phyloP scores from a whole-genome alignment of 2,797 vertebrate species.

The Oreonectes daqikongensis region DNA sequence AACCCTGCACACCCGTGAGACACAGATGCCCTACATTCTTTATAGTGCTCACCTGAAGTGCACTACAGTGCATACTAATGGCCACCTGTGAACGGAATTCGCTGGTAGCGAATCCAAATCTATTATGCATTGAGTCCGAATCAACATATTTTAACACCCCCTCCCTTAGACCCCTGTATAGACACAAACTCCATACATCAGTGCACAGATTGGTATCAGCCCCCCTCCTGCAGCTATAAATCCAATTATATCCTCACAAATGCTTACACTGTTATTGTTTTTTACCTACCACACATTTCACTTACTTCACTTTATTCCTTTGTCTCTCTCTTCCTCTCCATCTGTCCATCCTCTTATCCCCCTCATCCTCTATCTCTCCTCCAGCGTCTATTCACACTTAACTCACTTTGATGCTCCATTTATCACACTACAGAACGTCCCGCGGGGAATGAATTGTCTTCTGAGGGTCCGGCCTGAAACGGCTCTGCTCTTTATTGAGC shows the following conservation, averaged over 20 bases:
- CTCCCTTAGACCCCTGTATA: neutral
- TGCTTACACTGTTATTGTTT: constrained; percentile 31
- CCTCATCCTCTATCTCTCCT: constrained; percentile 34
- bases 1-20: no score
- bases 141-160: neutral
- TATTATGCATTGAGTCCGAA: neutral
- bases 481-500: constrained; percentile 1
- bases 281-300: constrained; percentile 14
- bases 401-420: constrained; percentile 56
- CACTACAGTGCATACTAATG: neutral
- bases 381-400: constrained; percentile 40
- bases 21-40: neutral
- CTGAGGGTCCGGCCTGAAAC: neutral
- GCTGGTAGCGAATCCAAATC: neutral
- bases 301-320: neutral
- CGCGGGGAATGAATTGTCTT: constrained; percentile 36
- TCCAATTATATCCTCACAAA: constrained; percentile 29
- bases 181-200: constrained; percentile 5
- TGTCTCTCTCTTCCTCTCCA: constrained; percentile 15
- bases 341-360: constrained; percentile 24
- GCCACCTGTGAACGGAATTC: constrained; percentile 8
- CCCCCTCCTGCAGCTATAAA: constrained; percentile 33
- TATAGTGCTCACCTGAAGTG: constrained; percentile 1
- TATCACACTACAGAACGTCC: constrained; percentile 38
- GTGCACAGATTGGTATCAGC: constrained; percentile 26